Evolutionary conservation across 1,140 invertebrate genomes (phyloP), one percentile per base, ranked within the genome.

Genomic region (Brachionus rotundiformis): DNA sequence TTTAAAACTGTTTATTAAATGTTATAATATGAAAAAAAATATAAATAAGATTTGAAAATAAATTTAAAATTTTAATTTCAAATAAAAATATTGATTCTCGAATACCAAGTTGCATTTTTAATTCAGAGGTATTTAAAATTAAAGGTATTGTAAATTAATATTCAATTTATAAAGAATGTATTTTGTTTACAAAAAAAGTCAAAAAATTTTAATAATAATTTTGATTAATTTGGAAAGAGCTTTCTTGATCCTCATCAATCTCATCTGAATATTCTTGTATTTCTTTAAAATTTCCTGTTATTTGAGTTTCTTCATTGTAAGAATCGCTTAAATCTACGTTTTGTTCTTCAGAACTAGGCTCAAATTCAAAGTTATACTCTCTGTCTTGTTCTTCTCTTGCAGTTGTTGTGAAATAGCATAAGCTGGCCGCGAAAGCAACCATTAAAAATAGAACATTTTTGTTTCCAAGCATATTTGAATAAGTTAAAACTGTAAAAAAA

Each of bases 1-100:
- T n/a, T n/a, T n/a, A n/a, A n/a, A n/a, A n/a, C n/a, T n/a, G n/a
- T 54, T 54, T 16, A 54, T 19, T 54, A 16, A 19, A 7, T 23
- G 19, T 54, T 54, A 54, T 54, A 19, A 54, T 54, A 54, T 54
- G 6, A 54, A 54, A 54, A 54, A n/a, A n/a, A n/a, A n/a, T n/a
- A n/a, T n/a, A n/a, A n/a, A n/a, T n/a, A n/a, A n/a, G n/a, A 54
- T 8, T 54, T 41, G 2, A 0, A 54, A 54, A 47, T 19, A 1
- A 54, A 54, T 54, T 54, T 54, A 54, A 54, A 54, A 54, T 54
- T 54, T 54, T 19, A 54, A 54, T 54, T 54, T 54, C 4, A 19
- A 19, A 54, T 8, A 7, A 54, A 19, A 54, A 54, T 54, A 25
- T 2, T 19, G 47, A 54, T 19, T 54, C 16, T 5, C 7, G 4